Evolutionary conservation across 2,113 vertebrate genomes (phyloP).

Genomic region (Drymodes brunneopygia): DNA sequence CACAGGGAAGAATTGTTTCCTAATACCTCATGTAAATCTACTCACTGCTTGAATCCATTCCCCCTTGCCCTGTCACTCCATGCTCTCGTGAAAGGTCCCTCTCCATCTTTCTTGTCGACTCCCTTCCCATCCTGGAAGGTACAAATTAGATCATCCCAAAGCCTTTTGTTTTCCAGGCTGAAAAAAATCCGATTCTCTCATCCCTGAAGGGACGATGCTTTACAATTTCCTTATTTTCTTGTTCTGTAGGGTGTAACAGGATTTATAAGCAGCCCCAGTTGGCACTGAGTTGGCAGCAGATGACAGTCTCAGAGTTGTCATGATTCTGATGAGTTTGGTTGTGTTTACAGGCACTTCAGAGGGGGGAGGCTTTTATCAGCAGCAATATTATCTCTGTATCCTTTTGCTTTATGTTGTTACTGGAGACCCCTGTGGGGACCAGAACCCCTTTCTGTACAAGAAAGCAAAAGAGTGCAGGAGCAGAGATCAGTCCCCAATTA

Average conservation of each 20-base stretch:
- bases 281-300: not conserved
- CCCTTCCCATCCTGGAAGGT: not conserved
- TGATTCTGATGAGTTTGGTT: not conserved
- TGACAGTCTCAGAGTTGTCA: not conserved
- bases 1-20: not conserved
- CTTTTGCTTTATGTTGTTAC: not conserved
- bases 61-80: not conserved
- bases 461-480: not conserved
- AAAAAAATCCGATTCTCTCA: not conserved
- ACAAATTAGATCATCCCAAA: not conserved
- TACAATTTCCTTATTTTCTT: not conserved
- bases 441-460: not conserved
- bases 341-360: not conserved
- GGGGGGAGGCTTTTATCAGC: not conserved
- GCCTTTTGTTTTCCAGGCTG: not conserved
- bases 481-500: not conserved
- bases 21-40: not conserved
- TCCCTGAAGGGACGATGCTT: not conserved
- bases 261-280: not conserved
- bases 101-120: not conserved
- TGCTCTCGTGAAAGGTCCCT: not conserved
- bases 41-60: not conserved
- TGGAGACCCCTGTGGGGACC: not conserved
- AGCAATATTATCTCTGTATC: not conserved
- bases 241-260: fast-evolving